Conservation (phyloP, 2,797 vertebrate species). For the Urocyon cinereoargenteus region DNA sequence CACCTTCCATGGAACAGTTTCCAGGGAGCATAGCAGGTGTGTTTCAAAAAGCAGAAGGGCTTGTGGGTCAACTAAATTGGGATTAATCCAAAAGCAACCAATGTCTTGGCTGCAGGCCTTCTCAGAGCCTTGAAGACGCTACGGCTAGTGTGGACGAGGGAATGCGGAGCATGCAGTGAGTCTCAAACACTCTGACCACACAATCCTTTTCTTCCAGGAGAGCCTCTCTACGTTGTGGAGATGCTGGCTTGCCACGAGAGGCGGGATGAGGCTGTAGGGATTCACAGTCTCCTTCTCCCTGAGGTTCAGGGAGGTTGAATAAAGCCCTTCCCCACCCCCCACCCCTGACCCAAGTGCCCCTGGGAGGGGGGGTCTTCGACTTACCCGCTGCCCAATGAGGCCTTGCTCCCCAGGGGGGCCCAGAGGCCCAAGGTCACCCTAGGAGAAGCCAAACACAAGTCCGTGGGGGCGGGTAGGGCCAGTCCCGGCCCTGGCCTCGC, state of each 20-base stretch:
- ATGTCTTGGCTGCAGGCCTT: background rate
- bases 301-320: background rate
- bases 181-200: background rate
- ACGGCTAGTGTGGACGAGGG: too few relatives aligned
- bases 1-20: background rate
- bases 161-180: rapidly evolving
- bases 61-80: background rate
- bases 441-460: constrained; percentile 66
- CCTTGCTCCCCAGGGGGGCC: constrained; percentile 96
- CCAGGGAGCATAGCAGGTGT: background rate
- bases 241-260: background rate
- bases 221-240: background rate
- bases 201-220: background rate
- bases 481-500: background rate
- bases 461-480: background rate
- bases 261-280: rapidly evolving
- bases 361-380: constrained; percentile 69
- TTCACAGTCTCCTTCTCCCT: background rate
- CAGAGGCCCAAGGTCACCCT: constrained; percentile 94
- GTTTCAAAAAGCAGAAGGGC: background rate
- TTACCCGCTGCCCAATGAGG: constrained; percentile 94
- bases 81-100: background rate
- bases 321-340: background rate
- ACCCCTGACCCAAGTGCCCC: background rate
- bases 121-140: background rate